A percentile compares a stretch with the other conserved stretches of the same genome.
These are phyloP conservation scores for Cryptocephalus moraei DNA, from an alignment of 2,888 invertebrate species.

Conservation along the genomic window DNA sequence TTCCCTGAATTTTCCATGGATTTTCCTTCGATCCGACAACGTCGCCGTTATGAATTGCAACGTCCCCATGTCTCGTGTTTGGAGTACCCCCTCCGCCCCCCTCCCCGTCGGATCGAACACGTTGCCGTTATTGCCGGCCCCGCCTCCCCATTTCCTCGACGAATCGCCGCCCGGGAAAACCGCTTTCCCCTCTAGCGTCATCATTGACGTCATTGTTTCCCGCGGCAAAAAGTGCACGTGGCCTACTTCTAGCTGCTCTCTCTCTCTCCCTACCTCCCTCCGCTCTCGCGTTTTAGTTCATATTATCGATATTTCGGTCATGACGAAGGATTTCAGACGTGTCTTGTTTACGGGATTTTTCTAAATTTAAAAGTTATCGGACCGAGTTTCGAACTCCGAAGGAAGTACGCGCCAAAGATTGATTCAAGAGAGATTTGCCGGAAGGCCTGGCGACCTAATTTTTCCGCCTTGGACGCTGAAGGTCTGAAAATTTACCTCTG, in stretches of 20 bases:
- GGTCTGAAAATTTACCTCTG: too few relatives aligned
- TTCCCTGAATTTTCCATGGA: too few relatives aligned
- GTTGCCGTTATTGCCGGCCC: conserved; percentile 1
- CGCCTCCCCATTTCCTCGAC: neutral
- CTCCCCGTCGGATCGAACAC: neutral
- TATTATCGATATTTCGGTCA: conserved; percentile 27
- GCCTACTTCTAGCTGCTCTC: conserved; percentile 3
- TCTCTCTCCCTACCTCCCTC: too few relatives aligned
- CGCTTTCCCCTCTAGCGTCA: conserved; percentile 4
- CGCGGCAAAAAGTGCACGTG: conserved; percentile 6
- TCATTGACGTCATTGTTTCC: conserved; percentile 7
- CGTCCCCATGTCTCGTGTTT: neutral
- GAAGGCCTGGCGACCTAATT: too few relatives aligned
- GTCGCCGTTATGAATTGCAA: neutral
- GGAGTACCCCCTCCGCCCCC: conserved; percentile 4
- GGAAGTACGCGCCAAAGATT: too few relatives aligned
- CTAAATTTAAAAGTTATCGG: too few relatives aligned
- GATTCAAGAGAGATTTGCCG: too few relatives aligned
- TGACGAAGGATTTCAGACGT: too few relatives aligned
- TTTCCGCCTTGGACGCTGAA: too few relatives aligned
- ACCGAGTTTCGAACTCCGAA: too few relatives aligned
- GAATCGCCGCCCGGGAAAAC: neutral
- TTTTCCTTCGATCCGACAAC: too few relatives aligned
- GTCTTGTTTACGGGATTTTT: too few relatives aligned
- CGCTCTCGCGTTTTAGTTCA: neutral